These are phyloP conservation scores for Tyrannus savana DNA, from an alignment of 2,113 vertebrate species.

Conservation along the genomic window DNA sequence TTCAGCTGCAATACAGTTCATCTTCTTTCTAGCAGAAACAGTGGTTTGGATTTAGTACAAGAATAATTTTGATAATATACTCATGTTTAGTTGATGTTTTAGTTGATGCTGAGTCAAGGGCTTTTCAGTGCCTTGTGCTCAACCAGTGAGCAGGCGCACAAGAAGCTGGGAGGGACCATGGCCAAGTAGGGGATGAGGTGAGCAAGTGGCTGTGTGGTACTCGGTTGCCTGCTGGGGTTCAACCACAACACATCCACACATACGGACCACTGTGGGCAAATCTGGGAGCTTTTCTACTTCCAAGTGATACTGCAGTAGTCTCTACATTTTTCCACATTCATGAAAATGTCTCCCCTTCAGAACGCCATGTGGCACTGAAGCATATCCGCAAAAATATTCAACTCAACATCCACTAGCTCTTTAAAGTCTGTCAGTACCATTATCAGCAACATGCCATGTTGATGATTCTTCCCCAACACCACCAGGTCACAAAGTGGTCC, in stretches of 20 bases:
- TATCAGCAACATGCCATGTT: neutral
- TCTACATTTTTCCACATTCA: neutral
- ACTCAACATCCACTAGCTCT: neutral
- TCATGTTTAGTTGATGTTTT: neutral
- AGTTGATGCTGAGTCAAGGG: neutral
- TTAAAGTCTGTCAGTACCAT: neutral
- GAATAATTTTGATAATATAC: neutral
- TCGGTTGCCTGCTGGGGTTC: neutral
- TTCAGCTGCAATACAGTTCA: neutral
- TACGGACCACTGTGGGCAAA: neutral
- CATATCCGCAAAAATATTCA: neutral
- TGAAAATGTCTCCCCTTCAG: neutral
- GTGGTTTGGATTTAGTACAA: neutral
- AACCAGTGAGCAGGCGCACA: neutral
- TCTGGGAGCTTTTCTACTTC: neutral
- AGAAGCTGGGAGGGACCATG: neutral
- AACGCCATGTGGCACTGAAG: neutral
- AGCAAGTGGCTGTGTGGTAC: neutral
- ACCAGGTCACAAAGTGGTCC: neutral
- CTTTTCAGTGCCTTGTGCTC: neutral
- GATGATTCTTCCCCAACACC: neutral
- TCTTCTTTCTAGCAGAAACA: neutral
- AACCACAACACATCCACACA: neutral
- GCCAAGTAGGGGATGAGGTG: neutral
- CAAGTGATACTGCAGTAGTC: neutral